Evolutionary conservation across 1,140 invertebrate species (phyloP), one percentile per base, ranked within the genome.

Genomic region (Harlomillsia oculata): DNA sequence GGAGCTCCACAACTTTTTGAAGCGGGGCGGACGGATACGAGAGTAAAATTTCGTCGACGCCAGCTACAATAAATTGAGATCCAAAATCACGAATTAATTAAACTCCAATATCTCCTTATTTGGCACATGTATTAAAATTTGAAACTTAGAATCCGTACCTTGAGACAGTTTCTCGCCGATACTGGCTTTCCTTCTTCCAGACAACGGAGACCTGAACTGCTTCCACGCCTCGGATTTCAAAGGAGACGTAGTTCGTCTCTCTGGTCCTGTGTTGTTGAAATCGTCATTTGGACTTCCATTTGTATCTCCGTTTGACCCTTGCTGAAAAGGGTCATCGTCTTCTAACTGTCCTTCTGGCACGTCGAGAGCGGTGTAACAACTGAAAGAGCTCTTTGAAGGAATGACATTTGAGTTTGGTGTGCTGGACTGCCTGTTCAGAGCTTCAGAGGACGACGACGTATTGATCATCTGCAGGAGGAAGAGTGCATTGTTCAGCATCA

Each of bases 401-500:
- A 65, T 26, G 5, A 61, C 36, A 1, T 53, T 23, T 3, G 43
- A 40, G 13, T 21, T 40, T 29, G 53, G 28, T 28, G 13, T 49
- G 9, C 59, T 53, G n/a, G 46, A 39, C 11, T 58, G 53, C 16
- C 18, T 37, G 23, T 61, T 53, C 11, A 43, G 32, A 13, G 51
- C 80, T n/a, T n/a, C n/a, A n/a, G n/a, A n/a, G n/a, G n/a, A n/a
- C n/a, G n/a, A n/a, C n/a, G n/a, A n/a, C 1, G 85, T 79, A 62
- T 85, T 84, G 1, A 85, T 84, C 41, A 98, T 70, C 68, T 96
- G 91, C 48, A 98, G 72, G 11, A 97, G 72, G 69, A 97, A 98
- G 73, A 93, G 81, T 0, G 94, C 90, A 72, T 98, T 98, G 67
- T 91, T 89, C 60, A 86, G 87, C 76, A 97, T 87, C 0, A 85